Conservation (phyloP, 2,113 vertebrate genomes). For the Sebastes fasciatus region DNA sequence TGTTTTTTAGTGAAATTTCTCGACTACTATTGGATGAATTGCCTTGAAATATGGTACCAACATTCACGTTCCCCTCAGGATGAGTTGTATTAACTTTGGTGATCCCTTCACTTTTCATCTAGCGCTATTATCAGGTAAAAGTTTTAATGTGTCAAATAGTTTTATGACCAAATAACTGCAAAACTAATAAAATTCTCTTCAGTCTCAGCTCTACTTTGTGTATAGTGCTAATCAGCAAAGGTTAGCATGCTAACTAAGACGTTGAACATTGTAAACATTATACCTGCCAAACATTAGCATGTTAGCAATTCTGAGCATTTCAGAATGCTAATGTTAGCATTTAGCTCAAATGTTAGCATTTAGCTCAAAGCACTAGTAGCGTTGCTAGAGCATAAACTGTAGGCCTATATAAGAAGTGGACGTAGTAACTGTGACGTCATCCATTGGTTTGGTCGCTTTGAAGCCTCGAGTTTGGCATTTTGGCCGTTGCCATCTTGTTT, state of each 20-base stretch:
- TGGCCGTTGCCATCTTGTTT: too few species aligned
- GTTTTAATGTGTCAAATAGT: not conserved
- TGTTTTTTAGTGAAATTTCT: not conserved
- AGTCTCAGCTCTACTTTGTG: not conserved
- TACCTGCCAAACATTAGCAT: not conserved
- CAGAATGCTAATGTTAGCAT: not conserved
- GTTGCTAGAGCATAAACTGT: too few species aligned
- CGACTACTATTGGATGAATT: not conserved
- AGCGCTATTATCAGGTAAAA: too few species aligned
- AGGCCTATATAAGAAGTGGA: too few species aligned
- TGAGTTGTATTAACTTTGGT: too few species aligned
- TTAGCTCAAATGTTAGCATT: not conserved
- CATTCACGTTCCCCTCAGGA: not conserved
- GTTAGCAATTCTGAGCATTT: not conserved
- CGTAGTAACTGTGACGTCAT: too few species aligned
- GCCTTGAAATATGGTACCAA: not conserved
- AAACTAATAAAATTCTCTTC: not conserved
- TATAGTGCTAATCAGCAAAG: not conserved
- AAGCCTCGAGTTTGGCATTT: too few species aligned
- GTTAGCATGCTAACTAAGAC: not conserved
- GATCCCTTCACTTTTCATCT: too few species aligned
- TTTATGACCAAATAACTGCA: not conserved
- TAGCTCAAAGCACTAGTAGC: not conserved
- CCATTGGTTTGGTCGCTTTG: too few species aligned
- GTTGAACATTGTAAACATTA: not conserved